phyloP scores from a whole-genome alignment of 2,113 vertebrate species.

The Pholis gunnellus region DNA sequence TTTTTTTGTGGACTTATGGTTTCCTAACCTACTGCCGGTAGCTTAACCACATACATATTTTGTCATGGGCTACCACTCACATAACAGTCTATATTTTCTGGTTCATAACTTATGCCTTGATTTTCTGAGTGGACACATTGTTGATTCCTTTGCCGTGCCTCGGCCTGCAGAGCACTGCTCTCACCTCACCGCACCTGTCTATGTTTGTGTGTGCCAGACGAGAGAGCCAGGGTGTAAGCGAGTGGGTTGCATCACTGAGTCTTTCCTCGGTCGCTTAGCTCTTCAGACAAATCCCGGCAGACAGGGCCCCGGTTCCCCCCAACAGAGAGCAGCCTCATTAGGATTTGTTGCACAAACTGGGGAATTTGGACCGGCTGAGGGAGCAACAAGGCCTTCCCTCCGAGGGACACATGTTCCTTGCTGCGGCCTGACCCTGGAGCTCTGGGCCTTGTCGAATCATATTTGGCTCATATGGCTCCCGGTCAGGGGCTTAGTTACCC shows the following conservation, averaged over 20 bases:
- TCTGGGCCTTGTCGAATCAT: conserved; percentile 68
- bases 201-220: conserved; percentile 13
- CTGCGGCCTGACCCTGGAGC: conserved; percentile 63
- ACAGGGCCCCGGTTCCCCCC: conserved; percentile 51
- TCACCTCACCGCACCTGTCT: conserved; percentile 18
- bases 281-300: conserved; percentile 55
- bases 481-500: conserved; percentile 56
- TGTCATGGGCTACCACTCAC: conserved; percentile 1
- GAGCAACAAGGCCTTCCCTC: conserved; percentile 42
- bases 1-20: background rate
- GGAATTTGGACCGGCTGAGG: conserved; percentile 54
- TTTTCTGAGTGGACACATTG: background rate
- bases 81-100: background rate
- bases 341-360: conserved; percentile 71
- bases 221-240: conserved; percentile 8
- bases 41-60: conserved; percentile 15
- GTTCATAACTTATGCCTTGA: background rate
- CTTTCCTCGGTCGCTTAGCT: conserved; percentile 52
- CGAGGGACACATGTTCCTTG: conserved; percentile 63
- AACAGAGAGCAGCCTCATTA: conserved; percentile 74
- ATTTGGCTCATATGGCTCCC: conserved; percentile 69
- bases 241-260: conserved; percentile 46
- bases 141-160: conserved; percentile 7
- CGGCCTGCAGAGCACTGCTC: conserved; percentile 17
- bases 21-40: conserved; percentile 11